A percentile compares a stretch with the other conserved stretches of the same genome.
These are phyloP conservation scores for Calliphora vicina DNA, from an alignment of 1,140 invertebrate genomes.

Conservation along the genomic window DNA sequence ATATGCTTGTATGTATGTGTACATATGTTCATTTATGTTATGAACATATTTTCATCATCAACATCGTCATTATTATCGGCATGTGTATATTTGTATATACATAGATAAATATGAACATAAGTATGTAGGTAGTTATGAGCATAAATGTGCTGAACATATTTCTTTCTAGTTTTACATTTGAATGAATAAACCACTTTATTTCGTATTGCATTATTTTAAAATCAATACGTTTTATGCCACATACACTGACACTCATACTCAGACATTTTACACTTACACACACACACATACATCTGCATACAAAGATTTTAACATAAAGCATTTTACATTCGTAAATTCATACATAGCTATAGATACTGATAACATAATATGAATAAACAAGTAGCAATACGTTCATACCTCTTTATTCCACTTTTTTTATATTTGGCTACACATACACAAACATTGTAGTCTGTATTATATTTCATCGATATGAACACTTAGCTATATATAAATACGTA, in stretches of 20 bases:
- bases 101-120: not conserved
- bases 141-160: not conserved
- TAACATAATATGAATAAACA: not conserved
- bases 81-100: too few relatives aligned
- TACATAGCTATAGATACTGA: not conserved
- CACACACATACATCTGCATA: not conserved
- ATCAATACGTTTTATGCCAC: not conserved
- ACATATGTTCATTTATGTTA: not conserved
- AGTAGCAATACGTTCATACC: not conserved
- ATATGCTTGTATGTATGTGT: not conserved
- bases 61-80: not conserved
- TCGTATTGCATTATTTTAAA: slow-evolving; percentile 17
- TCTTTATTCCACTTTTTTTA: not conserved
- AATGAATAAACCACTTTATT: slow-evolving; percentile 6
- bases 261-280: not conserved
- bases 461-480: not conserved
- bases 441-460: not conserved
- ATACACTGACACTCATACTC: not conserved
- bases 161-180: slow-evolving; percentile 6
- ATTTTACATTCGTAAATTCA: too few relatives aligned
- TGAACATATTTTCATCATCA: not conserved
- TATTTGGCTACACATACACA: not conserved
- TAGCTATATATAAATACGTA: not conserved
- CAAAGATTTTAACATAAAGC: not conserved
- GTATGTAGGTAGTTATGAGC: not conserved